Evolutionary conservation across 2,797 vertebrate genomes (phyloP).

Genomic region (Morus bassanus): DNA sequence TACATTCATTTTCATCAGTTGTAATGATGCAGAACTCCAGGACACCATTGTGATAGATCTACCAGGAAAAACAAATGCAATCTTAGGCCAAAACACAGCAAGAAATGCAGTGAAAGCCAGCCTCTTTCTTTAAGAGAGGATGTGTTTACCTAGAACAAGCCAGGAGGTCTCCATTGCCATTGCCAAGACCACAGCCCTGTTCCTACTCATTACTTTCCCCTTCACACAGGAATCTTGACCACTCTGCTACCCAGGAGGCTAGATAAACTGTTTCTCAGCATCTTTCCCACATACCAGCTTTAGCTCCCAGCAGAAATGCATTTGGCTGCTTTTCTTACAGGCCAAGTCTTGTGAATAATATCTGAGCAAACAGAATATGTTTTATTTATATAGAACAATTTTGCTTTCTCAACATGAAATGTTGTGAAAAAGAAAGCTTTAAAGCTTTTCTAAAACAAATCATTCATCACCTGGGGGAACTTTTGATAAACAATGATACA

Average conservation of each 20-base stretch:
- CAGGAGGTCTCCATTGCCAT: neutral
- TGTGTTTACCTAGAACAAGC: neutral
- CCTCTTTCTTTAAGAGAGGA: neutral
- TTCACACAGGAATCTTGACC: neutral
- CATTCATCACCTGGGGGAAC: neutral
- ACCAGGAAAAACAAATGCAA: constrained; percentile 9
- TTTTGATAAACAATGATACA: neutral
- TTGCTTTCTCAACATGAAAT: neutral
- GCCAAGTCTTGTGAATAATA: neutral
- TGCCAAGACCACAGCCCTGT: neutral
- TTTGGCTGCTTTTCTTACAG: neutral
- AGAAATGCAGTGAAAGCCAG: neutral
- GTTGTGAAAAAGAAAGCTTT: neutral
- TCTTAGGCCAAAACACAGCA: neutral
- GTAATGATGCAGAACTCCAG: constrained; percentile 92
- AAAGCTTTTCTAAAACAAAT: neutral
- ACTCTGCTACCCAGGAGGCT: neutral
- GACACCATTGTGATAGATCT: constrained; percentile 93
- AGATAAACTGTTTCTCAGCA: neutral
- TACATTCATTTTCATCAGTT: constrained; percentile 94
- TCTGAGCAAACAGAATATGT: neutral
- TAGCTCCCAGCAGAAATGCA: neutral
- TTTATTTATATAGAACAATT: constrained; percentile 5
- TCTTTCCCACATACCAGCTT: neutral
- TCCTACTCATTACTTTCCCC: neutral